Percentiles rank a stretch among this genome's conserved stretches.
These are phyloP conservation scores for Drosophila trapezifrons DNA, from an alignment of 1,140 invertebrate genomes.

Conservation along the genomic window DNA sequence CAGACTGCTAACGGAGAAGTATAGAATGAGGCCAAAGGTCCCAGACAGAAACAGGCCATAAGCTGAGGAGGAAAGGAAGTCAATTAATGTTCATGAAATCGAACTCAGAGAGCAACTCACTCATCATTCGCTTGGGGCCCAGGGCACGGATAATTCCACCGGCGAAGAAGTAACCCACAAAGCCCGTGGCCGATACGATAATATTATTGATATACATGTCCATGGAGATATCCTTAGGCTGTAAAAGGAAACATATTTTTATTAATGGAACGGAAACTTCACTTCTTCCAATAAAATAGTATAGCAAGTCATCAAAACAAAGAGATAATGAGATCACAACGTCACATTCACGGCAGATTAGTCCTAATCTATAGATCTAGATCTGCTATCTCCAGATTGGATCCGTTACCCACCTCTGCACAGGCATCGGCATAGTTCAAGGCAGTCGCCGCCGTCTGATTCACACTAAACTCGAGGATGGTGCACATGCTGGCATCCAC, in stretches of 20 bases:
- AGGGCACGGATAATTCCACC: conserved; percentile 84
- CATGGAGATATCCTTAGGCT: conserved; percentile 81
- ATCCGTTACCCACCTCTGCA: conserved; percentile 42
- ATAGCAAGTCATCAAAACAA: too few species aligned
- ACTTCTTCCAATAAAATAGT: too few species aligned
- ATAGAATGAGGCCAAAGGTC: conserved; percentile 80
- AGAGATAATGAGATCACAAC: conserved; percentile 1
- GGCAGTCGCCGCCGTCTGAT: conserved; percentile 61
- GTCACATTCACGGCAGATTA: conserved; percentile 19
- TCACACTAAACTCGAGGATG: conserved; percentile 77
- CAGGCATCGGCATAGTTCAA: conserved; percentile 57
- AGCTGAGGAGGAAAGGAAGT: conserved; percentile 22
- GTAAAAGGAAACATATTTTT: not conserved
- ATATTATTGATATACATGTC: conserved; percentile 86
- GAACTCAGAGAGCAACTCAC: conserved; percentile 37
- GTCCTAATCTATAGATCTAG: not conserved
- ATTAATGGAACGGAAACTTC: too few species aligned
- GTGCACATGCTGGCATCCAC: conserved; percentile 69
- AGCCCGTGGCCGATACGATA: conserved; percentile 85
- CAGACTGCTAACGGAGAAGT: conserved; percentile 84
- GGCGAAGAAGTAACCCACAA: conserved; percentile 85
- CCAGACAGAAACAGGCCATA: conserved; percentile 83
- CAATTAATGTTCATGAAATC: not conserved
- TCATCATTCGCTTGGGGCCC: conserved; percentile 85
- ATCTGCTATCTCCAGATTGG: not conserved